Percentiles rank a stretch among this genome's conserved stretches.
Conservation (phyloP, 2,797 vertebrate species). For the Chelmon rostratus region DNA sequence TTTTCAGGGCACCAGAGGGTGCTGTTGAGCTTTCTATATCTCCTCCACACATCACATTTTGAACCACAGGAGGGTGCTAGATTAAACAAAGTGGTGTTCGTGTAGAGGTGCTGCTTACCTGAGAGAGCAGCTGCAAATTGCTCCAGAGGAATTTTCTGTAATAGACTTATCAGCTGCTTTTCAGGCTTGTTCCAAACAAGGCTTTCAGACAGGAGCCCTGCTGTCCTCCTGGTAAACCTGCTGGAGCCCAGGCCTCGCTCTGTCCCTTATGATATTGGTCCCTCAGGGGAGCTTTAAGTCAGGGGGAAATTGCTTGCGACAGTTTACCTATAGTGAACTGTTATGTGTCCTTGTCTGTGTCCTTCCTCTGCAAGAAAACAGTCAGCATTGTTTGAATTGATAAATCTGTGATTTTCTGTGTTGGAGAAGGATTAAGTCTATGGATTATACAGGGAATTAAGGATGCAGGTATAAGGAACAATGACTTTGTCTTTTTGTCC, state of each 20-base stretch:
- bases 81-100: constrained; percentile 32
- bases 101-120: constrained; percentile 46
- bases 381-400: constrained; percentile 30
- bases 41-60: not conserved
- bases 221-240: constrained; percentile 42
- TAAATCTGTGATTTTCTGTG: constrained; percentile 29
- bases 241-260: constrained; percentile 18
- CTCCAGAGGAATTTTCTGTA: constrained; percentile 6
- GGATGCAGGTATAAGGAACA: not conserved
- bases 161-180: constrained; percentile 49
- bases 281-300: constrained; percentile 27
- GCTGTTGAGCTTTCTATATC: constrained; percentile 40
- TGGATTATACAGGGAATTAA: constrained; percentile 31
- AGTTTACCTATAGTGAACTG: constrained; percentile 25
- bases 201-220: constrained; percentile 14
- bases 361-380: constrained; percentile 36
- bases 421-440: constrained; percentile 17
- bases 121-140: constrained; percentile 44
- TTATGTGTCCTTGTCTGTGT: constrained; percentile 56
- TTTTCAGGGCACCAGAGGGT: constrained; percentile 48
- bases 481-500: constrained; percentile 42
- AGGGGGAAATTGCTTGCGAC: constrained; percentile 30
- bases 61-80: constrained; percentile 77
- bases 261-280: constrained; percentile 26
- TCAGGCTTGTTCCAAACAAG: constrained; percentile 45